phyloP scores from a whole-genome alignment of 2,113 vertebrate genomes.

The Chroicocephalus ridibundus region DNA sequence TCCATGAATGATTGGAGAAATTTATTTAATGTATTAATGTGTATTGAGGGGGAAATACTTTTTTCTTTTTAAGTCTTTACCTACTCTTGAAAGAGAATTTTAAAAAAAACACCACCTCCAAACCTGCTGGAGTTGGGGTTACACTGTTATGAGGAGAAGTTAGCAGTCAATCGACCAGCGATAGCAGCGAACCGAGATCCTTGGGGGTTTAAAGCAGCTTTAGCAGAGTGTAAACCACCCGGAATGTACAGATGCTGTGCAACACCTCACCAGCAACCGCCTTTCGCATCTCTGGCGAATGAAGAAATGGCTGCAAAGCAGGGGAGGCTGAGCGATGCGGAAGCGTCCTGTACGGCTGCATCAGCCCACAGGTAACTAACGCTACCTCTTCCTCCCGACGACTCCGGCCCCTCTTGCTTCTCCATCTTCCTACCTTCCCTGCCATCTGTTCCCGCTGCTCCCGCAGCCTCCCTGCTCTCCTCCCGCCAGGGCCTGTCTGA shows the following conservation, averaged over 20 bases:
- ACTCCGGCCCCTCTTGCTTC: slow-evolving; percentile 62
- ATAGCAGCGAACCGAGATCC: neutral
- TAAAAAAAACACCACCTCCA: neutral
- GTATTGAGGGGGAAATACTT: neutral
- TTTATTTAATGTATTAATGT: neutral
- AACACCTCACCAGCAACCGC: fast-evolving
- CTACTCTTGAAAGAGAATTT: neutral
- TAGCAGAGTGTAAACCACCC: neutral
- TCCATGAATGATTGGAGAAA: neutral
- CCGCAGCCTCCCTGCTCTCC: slow-evolving; percentile 70
- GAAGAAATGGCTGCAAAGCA: neutral
- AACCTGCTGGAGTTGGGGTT: neutral
- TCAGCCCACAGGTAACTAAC: slow-evolving; percentile 72
- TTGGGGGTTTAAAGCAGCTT: neutral
- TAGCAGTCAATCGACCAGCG: fast-evolving
- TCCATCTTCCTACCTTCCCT: slow-evolving; percentile 70
- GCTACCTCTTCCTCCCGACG: slow-evolving; percentile 46
- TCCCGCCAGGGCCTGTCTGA: slow-evolving; percentile 84
- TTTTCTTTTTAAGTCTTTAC: neutral
- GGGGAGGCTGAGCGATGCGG: neutral
- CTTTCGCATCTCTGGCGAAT: neutral
- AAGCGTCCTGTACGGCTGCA: slow-evolving; percentile 10
- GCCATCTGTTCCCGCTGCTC: slow-evolving; percentile 89
- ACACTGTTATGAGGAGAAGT: fast-evolving
- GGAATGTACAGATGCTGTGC: neutral